Percentiles rank a stretch among this genome's conserved stretches.
Evolutionary conservation across 2,113 vertebrate genomes (phyloP).

Genomic region (Thamnaconus septentrionalis): DNA sequence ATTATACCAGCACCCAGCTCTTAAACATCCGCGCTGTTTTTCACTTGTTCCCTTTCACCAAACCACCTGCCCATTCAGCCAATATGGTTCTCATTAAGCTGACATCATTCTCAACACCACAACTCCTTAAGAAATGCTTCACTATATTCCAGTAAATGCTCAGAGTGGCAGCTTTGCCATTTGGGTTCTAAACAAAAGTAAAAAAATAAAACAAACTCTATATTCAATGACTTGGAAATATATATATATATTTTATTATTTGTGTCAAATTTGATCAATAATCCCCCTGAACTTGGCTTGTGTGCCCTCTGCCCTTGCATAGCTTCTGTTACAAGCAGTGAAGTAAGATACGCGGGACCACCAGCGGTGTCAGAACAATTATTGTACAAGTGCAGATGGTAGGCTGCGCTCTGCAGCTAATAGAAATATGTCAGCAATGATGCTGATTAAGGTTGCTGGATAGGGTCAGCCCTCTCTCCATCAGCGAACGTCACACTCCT

Average conservation of each 20-base stretch:
- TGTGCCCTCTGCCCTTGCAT: neutral
- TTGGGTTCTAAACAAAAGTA: constrained; percentile 16
- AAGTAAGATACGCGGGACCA: constrained; percentile 6
- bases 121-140: constrained; percentile 38
- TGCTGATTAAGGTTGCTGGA: constrained; percentile 70
- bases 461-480: constrained; percentile 62
- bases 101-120: constrained; percentile 35
- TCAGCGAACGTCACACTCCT: constrained; percentile 54
- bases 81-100: constrained; percentile 65
- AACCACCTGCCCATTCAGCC: constrained; percentile 72
- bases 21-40: constrained; percentile 71
- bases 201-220: neutral
- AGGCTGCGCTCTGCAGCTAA: constrained; percentile 53
- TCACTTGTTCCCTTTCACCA: constrained; percentile 73
- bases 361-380: constrained; percentile 61
- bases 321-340: constrained; percentile 5
- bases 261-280: too few relatives aligned
- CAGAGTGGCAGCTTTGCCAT: constrained; percentile 12
- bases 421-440: constrained; percentile 68
- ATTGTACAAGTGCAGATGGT: constrained; percentile 40
- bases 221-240: too few relatives aligned
- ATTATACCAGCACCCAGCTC: constrained; percentile 65
- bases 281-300: constrained; percentile 3
- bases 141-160: constrained; percentile 30
- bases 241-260: too few relatives aligned